These are phyloP conservation scores for Brenthis ino DNA, from an alignment of 2,888 invertebrate genomes.

Conservation along the genomic window DNA sequence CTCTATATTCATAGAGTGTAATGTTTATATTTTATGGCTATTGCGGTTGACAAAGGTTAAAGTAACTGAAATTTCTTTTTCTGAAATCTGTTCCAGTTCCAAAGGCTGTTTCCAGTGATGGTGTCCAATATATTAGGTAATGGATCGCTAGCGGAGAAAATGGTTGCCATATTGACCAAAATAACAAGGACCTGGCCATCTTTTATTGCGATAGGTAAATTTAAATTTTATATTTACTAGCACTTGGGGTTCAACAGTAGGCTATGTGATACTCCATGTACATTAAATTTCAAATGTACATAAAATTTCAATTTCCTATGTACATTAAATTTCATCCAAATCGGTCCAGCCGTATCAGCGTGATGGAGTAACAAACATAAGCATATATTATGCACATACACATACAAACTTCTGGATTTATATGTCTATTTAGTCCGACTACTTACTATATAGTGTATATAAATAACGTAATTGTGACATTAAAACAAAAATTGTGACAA, in stretches of 20 bases:
- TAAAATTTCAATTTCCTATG: no score
- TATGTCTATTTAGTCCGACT: no score
- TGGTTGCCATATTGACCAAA: constrained; percentile 76
- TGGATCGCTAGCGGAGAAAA: constrained; percentile 74
- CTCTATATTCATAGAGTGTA: no score
- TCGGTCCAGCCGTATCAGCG: background rate
- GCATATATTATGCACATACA: background rate
- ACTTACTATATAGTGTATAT: no score
- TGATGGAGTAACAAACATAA: background rate
- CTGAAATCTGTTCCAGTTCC: constrained; percentile 60
- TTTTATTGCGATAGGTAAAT: constrained; percentile 71
- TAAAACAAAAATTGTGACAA: no score
- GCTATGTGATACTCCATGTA: background rate
- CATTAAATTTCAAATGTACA: background rate
- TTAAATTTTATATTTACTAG: background rate
- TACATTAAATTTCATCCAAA: constrained; percentile 5
- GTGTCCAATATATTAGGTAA: constrained; percentile 78
- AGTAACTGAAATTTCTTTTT: no score
- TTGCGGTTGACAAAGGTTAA: no score
- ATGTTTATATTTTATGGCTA: no score
- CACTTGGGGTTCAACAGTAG: background rate
- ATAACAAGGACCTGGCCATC: constrained; percentile 77
- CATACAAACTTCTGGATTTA: no score
- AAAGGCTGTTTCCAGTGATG: constrained; percentile 77
- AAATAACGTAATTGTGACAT: no score